Conservation (phyloP, 2,888 invertebrate species). For the Troides oblongomaculatus region DNA sequence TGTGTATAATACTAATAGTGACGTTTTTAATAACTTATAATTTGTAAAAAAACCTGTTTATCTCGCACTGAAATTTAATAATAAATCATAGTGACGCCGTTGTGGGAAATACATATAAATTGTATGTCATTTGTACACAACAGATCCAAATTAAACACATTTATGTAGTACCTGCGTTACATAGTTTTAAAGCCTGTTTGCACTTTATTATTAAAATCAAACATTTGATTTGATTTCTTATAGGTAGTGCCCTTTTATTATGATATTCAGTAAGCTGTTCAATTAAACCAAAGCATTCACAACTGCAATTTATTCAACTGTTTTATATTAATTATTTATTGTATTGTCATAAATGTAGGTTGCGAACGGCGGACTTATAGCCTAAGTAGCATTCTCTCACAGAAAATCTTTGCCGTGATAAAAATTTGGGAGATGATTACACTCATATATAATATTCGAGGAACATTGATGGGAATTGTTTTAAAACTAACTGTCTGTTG, state of each 20-base stretch:
- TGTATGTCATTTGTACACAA: constrained; percentile 34
- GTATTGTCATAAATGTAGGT: not conserved
- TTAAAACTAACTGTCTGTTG: too few relatives aligned
- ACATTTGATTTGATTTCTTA: too few relatives aligned
- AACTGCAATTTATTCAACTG: not conserved
- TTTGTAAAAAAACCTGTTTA: not conserved
- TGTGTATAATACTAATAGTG: not conserved
- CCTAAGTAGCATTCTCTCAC: too few relatives aligned
- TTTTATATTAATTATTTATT: constrained; percentile 2
- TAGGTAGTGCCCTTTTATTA: too few relatives aligned
- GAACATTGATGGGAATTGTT: too few relatives aligned
- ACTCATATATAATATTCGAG: too few relatives aligned
- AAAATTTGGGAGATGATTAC: too few relatives aligned
- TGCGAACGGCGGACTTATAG: too few relatives aligned
- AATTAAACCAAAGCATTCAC: not conserved
- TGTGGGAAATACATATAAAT: not conserved
- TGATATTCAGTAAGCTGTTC: not conserved
- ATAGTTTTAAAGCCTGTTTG: not conserved
- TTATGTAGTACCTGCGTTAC: constrained; percentile 35
- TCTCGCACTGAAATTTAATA: not conserved
- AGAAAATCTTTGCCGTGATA: too few relatives aligned
- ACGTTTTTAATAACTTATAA: not conserved
- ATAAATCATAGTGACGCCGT: not conserved
- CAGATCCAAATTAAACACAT: constrained; percentile 39
- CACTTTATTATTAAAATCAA: not conserved